Evolutionary conservation across 1,140 invertebrate genomes (phyloP), one percentile per base, ranked within the genome.

Genomic region (Brachionus rubens): DNA sequence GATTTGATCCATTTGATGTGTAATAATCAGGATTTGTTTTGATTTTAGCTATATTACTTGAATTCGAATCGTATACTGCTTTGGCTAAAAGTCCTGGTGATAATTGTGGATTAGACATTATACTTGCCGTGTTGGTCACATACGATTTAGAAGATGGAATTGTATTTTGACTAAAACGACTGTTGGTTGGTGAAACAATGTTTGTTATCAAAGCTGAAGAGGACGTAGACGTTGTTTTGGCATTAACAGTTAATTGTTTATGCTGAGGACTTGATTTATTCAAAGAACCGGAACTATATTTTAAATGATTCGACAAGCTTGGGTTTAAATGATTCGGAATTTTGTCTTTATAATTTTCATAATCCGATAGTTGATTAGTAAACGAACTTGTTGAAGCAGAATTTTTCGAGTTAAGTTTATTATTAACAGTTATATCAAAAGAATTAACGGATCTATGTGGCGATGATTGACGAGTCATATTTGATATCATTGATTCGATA

Each of bases 391-490:
- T 46, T 10, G 59, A 65, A n/a, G 36, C 59, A 7, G 59, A 65
- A 65, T 65, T 65, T 65, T 43, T 65, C 3, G 59, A 43, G 7
- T 28, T 65, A 24, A 65, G 24, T 21, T 24, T 43, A 16, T 46
- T 46, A n/a, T 24, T 65, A 7, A 41, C 3, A 10, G 30, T 3
- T 19, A 19, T 36, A 36, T 65, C 59, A 43, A 65, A 21, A 43
- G 59, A 65, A 46, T 65, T 65, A 3, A 43, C 43, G 2, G 59
- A 65, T n/a, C 59, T 21, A 14, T 65, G 59, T 0, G 59, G 59
- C 14, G 59, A 65, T 26, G 59, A 65, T 24, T 65, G 59, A 19
- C 59, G 59, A 43, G 59, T 65, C 40, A 65, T 41, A 24, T 65
- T 65, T 1, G 59, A 65, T 14, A 65, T 43, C 59, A 65, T 65